These are phyloP conservation scores for Cyaniris semiargus DNA, from an alignment of 2,888 invertebrate species.

Conservation along the genomic window DNA sequence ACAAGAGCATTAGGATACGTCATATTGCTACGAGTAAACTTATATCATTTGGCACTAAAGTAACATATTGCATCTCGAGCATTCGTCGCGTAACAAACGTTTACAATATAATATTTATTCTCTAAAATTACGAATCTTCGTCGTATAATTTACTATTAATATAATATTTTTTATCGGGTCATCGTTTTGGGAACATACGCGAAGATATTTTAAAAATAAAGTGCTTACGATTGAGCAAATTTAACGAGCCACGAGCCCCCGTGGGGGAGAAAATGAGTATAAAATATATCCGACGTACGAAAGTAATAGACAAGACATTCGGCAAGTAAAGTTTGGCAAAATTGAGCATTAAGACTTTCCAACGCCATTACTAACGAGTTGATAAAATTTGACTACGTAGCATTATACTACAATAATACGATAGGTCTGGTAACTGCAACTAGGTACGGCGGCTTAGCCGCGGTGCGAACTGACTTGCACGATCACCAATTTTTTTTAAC, in stretches of 20 bases:
- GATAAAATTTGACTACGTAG: constrained; percentile 63
- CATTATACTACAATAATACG: constrained; percentile 67
- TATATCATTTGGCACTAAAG: constrained; percentile 81
- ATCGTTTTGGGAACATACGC: constrained; percentile 51
- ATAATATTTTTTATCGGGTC: constrained; percentile 66
- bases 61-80: constrained; percentile 80
- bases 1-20: constrained; percentile 78
- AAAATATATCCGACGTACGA: constrained; percentile 48
- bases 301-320: constrained; percentile 70
- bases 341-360: constrained; percentile 78
- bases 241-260: constrained; percentile 42
- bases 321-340: constrained; percentile 81
- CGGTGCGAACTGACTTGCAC: constrained; percentile 29
- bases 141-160: constrained; percentile 59
- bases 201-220: constrained; percentile 58
- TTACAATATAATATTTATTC: constrained; percentile 41
- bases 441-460: constrained; percentile 34
- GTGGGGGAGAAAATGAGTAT: constrained; percentile 48
- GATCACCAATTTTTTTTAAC: constrained; percentile 1
- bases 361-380: constrained; percentile 68
- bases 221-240: constrained; percentile 71
- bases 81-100: constrained; percentile 70
- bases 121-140: constrained; percentile 61
- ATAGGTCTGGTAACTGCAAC: constrained; percentile 77
- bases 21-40: constrained; percentile 80